These are phyloP conservation scores for Dasyornis broadbenti DNA, from an alignment of 2,113 vertebrate species.

Conservation along the genomic window DNA sequence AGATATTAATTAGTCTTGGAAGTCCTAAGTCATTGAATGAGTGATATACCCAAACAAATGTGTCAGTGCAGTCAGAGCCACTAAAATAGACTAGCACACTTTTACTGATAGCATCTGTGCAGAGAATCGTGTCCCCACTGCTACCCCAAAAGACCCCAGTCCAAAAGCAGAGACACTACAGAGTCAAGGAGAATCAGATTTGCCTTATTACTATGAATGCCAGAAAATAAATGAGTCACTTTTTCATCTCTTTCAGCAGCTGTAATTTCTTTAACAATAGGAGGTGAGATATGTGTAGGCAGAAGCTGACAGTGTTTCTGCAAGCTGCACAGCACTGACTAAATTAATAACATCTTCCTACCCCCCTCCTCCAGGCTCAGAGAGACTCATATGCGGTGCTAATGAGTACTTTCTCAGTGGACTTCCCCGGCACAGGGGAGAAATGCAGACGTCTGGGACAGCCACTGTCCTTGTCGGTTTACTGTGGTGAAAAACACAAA, in stretches of 20 bases:
- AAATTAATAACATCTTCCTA: constrained; percentile 16
- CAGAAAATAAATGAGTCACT: not conserved
- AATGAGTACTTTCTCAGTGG: not conserved
- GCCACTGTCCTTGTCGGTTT: not conserved
- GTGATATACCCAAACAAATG: not conserved
- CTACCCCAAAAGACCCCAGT: not conserved
- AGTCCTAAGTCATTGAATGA: not conserved
- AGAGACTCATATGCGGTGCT: not conserved
- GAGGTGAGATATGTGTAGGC: constrained; percentile 41
- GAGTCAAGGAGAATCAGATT: not conserved
- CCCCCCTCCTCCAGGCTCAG: not conserved
- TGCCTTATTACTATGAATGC: not conserved
- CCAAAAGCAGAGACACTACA: not conserved
- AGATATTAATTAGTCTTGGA: not conserved
- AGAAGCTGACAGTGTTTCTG: constrained; percentile 27
- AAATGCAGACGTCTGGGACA: not conserved
- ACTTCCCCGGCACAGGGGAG: not conserved
- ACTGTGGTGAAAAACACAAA: not conserved
- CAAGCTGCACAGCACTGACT: not conserved
- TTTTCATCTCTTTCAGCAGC: not conserved
- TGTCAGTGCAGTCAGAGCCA: not conserved
- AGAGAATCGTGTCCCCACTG: not conserved
- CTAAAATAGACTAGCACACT: not conserved
- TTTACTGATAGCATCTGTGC: not conserved
- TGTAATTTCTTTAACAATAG: constrained; percentile 28